phyloP scores from a whole-genome alignment of 2,113 vertebrate species.

The Lonchura striata region DNA sequence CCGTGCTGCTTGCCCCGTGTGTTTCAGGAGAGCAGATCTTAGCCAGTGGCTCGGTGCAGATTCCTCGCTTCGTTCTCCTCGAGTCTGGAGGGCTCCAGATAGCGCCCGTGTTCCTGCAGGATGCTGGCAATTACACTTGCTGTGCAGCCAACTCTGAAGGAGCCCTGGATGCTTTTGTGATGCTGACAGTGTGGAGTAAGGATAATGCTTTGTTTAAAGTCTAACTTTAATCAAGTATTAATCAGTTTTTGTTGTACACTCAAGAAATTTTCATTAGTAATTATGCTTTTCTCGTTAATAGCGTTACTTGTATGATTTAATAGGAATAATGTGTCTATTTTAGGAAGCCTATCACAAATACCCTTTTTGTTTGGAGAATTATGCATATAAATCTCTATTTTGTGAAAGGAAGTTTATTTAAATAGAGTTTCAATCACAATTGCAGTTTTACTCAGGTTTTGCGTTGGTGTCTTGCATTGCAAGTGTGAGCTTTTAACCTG shows the following conservation, averaged over 20 bases:
- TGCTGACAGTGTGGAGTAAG: slow-evolving; percentile 94
- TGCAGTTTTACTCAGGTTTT: neutral
- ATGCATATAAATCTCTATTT: neutral
- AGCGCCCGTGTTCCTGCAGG: slow-evolving; percentile 81
- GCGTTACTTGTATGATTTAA: slow-evolving; percentile 49
- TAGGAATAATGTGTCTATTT: slow-evolving; percentile 37
- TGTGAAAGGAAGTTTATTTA: neutral
- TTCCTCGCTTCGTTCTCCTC: slow-evolving; percentile 85
- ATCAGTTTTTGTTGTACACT: neutral
- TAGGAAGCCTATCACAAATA: slow-evolving; percentile 45
- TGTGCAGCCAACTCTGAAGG: slow-evolving; percentile 82
- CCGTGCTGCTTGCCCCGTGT: neutral
- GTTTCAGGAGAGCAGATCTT: slow-evolving; percentile 82
- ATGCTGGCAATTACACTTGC: slow-evolving; percentile 90
- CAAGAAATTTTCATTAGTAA: slow-evolving; percentile 36
- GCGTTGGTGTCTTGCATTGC: neutral
- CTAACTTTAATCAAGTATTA: slow-evolving; percentile 15
- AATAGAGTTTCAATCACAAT: neutral
- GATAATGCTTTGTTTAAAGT: neutral
- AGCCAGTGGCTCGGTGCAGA: slow-evolving; percentile 88
- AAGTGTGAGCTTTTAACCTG: neutral
- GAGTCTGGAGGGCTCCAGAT: slow-evolving; percentile 90
- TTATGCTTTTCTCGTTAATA: slow-evolving; percentile 32
- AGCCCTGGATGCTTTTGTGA: slow-evolving; percentile 77
- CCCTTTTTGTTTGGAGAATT: slow-evolving; percentile 20